Percentiles rank a stretch among this genome's conserved stretches.
Evolutionary conservation across 2,113 vertebrate genomes (phyloP).

Genomic region (Gallinago undulata): DNA sequence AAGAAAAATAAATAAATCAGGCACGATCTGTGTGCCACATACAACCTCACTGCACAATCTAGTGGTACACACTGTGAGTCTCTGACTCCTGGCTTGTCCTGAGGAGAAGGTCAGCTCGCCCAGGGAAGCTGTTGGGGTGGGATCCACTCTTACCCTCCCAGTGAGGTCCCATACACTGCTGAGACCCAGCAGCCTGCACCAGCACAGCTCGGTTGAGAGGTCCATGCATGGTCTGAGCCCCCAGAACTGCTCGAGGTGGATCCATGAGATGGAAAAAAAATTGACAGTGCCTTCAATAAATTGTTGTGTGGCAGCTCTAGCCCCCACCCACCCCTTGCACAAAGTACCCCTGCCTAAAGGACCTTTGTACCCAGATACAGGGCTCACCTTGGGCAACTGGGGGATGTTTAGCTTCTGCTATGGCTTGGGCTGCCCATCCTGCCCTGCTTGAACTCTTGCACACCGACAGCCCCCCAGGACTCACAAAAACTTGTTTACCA

Average conservation of each 20-base stretch:
- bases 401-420: neutral
- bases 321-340: neutral
- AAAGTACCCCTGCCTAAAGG: neutral
- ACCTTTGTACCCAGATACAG: neutral
- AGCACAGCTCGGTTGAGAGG: neutral
- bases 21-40: neutral
- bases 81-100: neutral
- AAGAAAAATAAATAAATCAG: neutral
- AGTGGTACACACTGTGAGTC: neutral
- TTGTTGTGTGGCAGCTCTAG: neutral
- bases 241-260: neutral
- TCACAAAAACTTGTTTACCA: neutral
- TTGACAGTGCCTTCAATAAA: neutral
- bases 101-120: neutral
- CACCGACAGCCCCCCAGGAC: neutral
- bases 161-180: neutral
- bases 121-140: neutral
- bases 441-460: neutral
- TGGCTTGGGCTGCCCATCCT: neutral
- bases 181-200: neutral
- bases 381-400: neutral
- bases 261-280: neutral
- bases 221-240: fast-evolving
- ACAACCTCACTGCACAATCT: neutral
- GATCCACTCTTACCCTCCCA: neutral